Percentiles rank a stretch among this genome's conserved stretches.
Evolutionary conservation across 1,140 invertebrate species (phyloP).

Genomic region (Dendrolimus kikuchii): DNA sequence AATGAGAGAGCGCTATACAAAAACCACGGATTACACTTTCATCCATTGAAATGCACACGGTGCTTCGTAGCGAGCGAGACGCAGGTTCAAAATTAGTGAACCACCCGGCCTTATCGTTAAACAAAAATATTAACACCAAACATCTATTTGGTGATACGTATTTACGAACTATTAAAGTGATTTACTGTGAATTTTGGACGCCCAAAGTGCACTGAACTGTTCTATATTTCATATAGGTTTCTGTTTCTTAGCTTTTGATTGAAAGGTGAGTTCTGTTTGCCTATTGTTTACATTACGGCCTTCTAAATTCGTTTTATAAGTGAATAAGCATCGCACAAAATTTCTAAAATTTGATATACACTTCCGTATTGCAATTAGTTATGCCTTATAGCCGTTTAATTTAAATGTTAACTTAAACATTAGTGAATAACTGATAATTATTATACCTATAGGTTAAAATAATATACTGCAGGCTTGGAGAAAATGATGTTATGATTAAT

Average conservation of each 20-base stretch:
- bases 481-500: no score
- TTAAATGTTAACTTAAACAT: no score
- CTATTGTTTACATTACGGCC: no score
- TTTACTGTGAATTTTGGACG: constrained; percentile 3
- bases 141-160: constrained; percentile 26
- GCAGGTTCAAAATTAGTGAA: constrained; percentile 52
- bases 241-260: constrained; percentile 7
- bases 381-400: no score
- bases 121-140: constrained; percentile 35
- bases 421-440: no score
- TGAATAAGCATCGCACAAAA: no score
- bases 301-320: no score
- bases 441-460: no score
- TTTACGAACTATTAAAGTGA: constrained; percentile 19
- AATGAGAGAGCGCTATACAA: constrained; percentile 65
- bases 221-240: background rate
- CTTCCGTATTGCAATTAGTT: no score
- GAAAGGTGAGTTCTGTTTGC: constrained; percentile 17
- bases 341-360: no score
- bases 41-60: constrained; percentile 68
- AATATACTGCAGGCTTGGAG: no score
- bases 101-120: constrained; percentile 39
- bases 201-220: no score
- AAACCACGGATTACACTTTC: constrained; percentile 69
- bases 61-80: constrained; percentile 49